These are phyloP conservation scores for Argynnis bischoffii DNA, from an alignment of 2,888 invertebrate species.

Conservation along the genomic window DNA sequence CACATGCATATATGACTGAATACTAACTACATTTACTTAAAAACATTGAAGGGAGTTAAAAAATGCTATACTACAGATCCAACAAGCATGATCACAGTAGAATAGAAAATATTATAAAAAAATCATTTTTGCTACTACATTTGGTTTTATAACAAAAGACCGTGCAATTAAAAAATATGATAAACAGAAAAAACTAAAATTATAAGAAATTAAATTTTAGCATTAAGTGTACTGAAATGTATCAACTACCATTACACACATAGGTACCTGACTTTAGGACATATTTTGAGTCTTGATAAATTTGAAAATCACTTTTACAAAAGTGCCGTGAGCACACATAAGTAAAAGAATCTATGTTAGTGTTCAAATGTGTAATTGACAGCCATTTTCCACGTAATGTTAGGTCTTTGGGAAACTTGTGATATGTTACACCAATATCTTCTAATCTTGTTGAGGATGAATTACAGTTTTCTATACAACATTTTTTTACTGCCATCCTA, in stretches of 20 bases:
- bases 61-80: slow-evolving; percentile 7
- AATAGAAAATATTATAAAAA: neutral
- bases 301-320: slow-evolving; percentile 87
- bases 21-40: slow-evolving; percentile 1
- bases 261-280: slow-evolving; percentile 82
- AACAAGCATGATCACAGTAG: slow-evolving; percentile 6
- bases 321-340: slow-evolving; percentile 90
- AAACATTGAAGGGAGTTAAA: neutral
- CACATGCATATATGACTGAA: slow-evolving; percentile 6
- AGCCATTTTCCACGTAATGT: slow-evolving; percentile 85
- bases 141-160: neutral
- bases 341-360: slow-evolving; percentile 79
- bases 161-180: neutral
- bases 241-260: slow-evolving; percentile 32
- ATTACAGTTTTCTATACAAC: slow-evolving; percentile 84
- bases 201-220: slow-evolving; percentile 25
- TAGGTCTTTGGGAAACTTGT: slow-evolving; percentile 87
- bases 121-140: no score
- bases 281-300: slow-evolving; percentile 86
- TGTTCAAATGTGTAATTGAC: slow-evolving; percentile 81
- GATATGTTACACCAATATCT: slow-evolving; percentile 88
- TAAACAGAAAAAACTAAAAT: slow-evolving; percentile 6
- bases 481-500: slow-evolving; percentile 84
- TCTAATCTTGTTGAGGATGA: slow-evolving; percentile 83
- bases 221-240: slow-evolving; percentile 3